These are phyloP conservation scores for Trissoscelio sp. DNA, from an alignment of 2,888 invertebrate species.

Conservation along the genomic window DNA sequence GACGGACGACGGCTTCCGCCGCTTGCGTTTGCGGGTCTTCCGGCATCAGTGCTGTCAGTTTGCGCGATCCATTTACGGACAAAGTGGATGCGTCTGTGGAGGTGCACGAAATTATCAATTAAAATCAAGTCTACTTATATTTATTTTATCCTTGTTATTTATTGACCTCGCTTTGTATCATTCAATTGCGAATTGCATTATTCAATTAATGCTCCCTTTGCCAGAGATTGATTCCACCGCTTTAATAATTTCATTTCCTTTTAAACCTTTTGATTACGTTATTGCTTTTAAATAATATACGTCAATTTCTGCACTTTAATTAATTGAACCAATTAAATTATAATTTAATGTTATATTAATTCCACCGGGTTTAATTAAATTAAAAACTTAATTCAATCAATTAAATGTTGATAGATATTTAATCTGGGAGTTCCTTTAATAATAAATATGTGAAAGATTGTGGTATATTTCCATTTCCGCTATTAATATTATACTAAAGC, in stretches of 20 bases:
- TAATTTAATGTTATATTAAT: no score
- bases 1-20: no score
- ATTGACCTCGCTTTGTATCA: not conserved
- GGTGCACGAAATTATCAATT: constrained; percentile 45
- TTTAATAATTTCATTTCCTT: constrained; percentile 1
- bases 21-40: no score
- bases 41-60: constrained; percentile 90
- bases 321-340: constrained; percentile 3
- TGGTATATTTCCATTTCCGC: not conserved
- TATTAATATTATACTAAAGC: not conserved
- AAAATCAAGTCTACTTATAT: constrained; percentile 27
- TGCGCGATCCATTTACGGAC: constrained; percentile 94
- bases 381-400: no score
- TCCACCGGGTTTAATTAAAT: no score
- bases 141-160: not conserved
- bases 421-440: no score
- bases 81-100: constrained; percentile 92
- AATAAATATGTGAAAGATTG: no score
- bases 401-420: no score
- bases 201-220: not conserved
- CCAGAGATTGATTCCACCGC: not conserved
- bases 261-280: constrained; percentile 12
- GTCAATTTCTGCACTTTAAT: constrained; percentile 1
- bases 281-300: constrained; percentile 4
- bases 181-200: not conserved